A percentile compares a stretch with the other conserved stretches of the same genome.
Conservation (phyloP, 2,113 vertebrate genomes). For the Maccullochella peelii region DNA sequence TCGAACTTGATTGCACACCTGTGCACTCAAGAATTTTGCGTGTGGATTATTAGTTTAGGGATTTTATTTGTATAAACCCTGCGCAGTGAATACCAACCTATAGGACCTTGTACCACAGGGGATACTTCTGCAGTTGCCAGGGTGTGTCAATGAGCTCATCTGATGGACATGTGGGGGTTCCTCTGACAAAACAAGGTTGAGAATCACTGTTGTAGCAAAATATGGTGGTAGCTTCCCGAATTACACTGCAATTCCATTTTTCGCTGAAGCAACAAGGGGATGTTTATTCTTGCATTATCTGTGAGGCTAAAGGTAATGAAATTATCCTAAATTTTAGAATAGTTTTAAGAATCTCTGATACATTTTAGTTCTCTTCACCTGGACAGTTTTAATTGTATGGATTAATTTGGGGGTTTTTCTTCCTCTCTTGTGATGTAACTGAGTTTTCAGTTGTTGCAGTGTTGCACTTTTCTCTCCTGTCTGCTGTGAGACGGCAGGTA, state of each 20-base stretch:
- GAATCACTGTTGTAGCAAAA: background rate
- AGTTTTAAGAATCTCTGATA: background rate
- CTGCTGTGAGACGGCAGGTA: conserved; percentile 5
- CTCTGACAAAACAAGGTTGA: background rate
- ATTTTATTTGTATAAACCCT: background rate
- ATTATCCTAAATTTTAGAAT: background rate
- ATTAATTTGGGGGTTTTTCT: background rate
- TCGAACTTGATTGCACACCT: background rate
- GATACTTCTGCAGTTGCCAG: too few relatives aligned
- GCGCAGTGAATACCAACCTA: too few relatives aligned
- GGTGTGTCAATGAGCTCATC: background rate
- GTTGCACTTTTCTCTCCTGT: background rate
- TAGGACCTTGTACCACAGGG: background rate
- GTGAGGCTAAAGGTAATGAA: too few relatives aligned
- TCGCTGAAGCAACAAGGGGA: background rate
- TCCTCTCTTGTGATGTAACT: background rate
- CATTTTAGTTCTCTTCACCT: background rate
- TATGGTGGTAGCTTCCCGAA: too few relatives aligned
- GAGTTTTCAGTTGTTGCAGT: background rate
- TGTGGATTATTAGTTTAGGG: background rate
- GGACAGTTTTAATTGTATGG: background rate
- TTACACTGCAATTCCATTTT: background rate
- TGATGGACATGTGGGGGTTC: background rate
- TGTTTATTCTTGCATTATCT: too few relatives aligned
- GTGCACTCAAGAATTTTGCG: background rate